Base-by-base conservation (phyloP, 2,797 vertebrate genomes). In the Tiaroga cobitis region DNA sequence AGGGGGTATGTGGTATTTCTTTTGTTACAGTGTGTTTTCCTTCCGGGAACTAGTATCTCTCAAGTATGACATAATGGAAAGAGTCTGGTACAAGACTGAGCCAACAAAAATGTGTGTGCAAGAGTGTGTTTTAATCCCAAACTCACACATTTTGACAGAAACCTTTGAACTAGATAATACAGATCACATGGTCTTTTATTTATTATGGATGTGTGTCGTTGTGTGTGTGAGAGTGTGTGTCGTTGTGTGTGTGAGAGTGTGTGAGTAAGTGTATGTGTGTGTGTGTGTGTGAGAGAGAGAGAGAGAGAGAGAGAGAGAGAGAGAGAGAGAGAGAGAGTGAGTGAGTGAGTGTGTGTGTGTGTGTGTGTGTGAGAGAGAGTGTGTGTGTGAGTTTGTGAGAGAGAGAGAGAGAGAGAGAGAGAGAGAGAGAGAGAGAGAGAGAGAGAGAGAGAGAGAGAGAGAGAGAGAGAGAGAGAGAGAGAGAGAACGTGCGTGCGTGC, bases 21-120 rank as follows among this genome's bases (percentile, higher is more conserved):
- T 76, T 77, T 34, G 49, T 76, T 5, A 34, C 59, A 68, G 29
- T 10, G 24, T 21, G 69, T 49, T 63, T 79, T 54, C 15, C n/a
- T n/a, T 41, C 21, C 51, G 16, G 56, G 54, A 49, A 72, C 51
- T n/a, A 29, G 34, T 39, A 32, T 88, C 81, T 56, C 56, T 78
- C 72, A 80, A 87, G 78, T 63, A 79, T 89, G 81, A 88, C 49
- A 37, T 91, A 79, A 89, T 65, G 61, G 69, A 88, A 86, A 68
- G 65, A 15, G 70, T 74, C 51, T 43, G 39, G 56, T 8, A 34
- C 49, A 41, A 70, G 54, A 80, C 65, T 49, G 78, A 69, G 90
- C 91, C 88, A 91, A 92, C 39, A 82, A 65, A 93, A 93, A 89
- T 37, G 46, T 34, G 74, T 46, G 80, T 11, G 61, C 41, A 26